These are phyloP conservation scores for Chaetogeoica ovagalla DNA, from an alignment of 2,888 invertebrate genomes.

Conservation along the genomic window DNA sequence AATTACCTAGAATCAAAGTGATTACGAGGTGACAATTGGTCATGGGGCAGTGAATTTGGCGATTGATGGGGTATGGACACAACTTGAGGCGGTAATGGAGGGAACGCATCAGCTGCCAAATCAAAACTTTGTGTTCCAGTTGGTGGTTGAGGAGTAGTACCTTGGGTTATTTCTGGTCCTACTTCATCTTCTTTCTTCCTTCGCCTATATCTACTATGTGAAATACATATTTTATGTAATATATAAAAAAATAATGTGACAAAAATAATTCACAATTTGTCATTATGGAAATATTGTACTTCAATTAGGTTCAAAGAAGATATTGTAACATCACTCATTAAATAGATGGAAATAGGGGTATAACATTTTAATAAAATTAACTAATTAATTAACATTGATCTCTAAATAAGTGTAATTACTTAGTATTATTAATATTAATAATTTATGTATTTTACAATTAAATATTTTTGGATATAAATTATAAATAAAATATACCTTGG, in stretches of 20 bases:
- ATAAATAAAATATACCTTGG: conserved; percentile 19
- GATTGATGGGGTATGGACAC: conserved; percentile 46
- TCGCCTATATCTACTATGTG: conserved; percentile 58
- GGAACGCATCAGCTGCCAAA: conserved; percentile 77
- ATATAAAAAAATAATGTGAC: no score
- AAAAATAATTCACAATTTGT: no score
- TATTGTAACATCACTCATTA: no score
- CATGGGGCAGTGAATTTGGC: conserved; percentile 47
- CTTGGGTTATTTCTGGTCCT: conserved; percentile 53
- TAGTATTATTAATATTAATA: neutral
- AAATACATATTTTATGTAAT: neutral
- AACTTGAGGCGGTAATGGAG: conserved; percentile 68
- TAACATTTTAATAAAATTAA: no score
- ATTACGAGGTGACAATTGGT: conserved; percentile 48
- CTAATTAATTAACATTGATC: no score
- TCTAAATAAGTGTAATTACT: no score
- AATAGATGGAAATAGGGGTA: no score
- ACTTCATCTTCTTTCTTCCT: conserved; percentile 61
- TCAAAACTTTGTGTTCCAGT: conserved; percentile 68
- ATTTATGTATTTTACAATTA: neutral
- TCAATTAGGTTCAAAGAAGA: no score
- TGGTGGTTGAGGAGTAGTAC: conserved; percentile 36
- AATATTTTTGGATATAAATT: neutral
- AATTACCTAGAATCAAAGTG: conserved; percentile 46
- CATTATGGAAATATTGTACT: no score